Base-by-base conservation (phyloP, 2,888 invertebrate species). In the Troides aeacus region DNA sequence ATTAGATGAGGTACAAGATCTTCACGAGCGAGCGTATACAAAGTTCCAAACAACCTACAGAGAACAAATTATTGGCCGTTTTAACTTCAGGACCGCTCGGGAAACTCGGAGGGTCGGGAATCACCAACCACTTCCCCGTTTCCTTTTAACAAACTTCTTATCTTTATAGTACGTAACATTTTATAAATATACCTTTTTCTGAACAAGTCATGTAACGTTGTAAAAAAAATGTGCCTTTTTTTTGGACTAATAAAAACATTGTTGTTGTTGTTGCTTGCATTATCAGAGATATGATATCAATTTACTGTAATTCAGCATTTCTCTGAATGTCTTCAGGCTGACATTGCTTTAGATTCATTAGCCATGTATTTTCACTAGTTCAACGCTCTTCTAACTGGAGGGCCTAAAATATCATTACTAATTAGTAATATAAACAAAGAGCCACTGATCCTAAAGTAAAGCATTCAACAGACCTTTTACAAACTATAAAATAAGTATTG, bases 21-120 rank as follows among this genome's bases (percentile, higher is more conserved):
- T 68, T 67, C 70, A 70, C 64, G 67, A 71, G 62, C 50, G 69
- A 71, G 70, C 68, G 71, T 66, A 71, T 64, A 71, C 64, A 57
- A 71, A 67, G 71, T 73, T 71, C 23, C 64, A 58, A 73, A 71
- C 71, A 68, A 66, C 66, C 66, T 69, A 59, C 66, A 62, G 65
- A 64, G 66, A 73, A 71, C 70, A 71, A 71, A 68, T 71, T 73
- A 69, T 67, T 64, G 70, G 64, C 64, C 68, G 69, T 71, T 71
- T 64, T 64, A 68, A 66, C 70, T 71, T 68, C 61, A 57, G 68
- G 61, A 64, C 64, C 64, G 64, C 64, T 57, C 18, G 42, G 59
- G 64, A 69, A 71, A 66, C 69, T 69, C 62, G 58, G 58, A 53
- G 56, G 42, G 60, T 60, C 60, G 64, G 56, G 39, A 60, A 64